Percentiles rank a stretch among this genome's conserved stretches.
These are phyloP conservation scores for Neodiprion lecontei DNA, from an alignment of 1,140 invertebrate species.

Conservation along the genomic window DNA sequence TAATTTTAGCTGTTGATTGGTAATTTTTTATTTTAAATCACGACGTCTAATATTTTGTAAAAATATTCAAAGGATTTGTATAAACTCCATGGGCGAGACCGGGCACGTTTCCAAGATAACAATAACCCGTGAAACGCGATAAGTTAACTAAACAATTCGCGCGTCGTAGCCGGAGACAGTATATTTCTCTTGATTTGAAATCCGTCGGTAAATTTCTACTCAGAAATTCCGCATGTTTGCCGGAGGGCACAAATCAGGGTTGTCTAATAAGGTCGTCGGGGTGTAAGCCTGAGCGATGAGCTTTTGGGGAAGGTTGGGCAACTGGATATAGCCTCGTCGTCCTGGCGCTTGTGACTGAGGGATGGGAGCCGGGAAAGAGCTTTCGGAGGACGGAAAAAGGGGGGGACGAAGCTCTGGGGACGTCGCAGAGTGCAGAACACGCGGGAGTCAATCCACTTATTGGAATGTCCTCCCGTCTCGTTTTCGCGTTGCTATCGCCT, in stretches of 20 bases:
- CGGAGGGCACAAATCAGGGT: conserved; percentile 52
- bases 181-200: conserved; percentile 3
- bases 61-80: background rate
- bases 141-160: background rate
- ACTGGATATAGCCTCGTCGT: conserved; percentile 27
- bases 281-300: conserved; percentile 52
- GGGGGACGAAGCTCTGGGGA: conserved; percentile 17
- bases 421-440: conserved; percentile 32
- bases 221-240: conserved; percentile 46
- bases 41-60: background rate
- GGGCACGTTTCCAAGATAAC: background rate
- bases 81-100: background rate
- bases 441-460: conserved; percentile 52
- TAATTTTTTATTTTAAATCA: background rate
- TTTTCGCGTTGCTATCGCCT: conserved; percentile 39
- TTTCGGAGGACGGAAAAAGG: conserved; percentile 11
- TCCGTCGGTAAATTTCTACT: conserved; percentile 25
- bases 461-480: conserved; percentile 47
- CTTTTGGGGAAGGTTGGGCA: conserved; percentile 23
- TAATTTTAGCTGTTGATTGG: no score
- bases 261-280: conserved; percentile 53
- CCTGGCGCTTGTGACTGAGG: background rate
- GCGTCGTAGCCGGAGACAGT: background rate
- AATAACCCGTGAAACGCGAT: background rate
- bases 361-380: conserved; percentile 4